A percentile compares a stretch with the other conserved stretches of the same genome.
phyloP scores from a whole-genome alignment of 64 coral and sea anemone genomes.

The Trachythela sp. region DNA sequence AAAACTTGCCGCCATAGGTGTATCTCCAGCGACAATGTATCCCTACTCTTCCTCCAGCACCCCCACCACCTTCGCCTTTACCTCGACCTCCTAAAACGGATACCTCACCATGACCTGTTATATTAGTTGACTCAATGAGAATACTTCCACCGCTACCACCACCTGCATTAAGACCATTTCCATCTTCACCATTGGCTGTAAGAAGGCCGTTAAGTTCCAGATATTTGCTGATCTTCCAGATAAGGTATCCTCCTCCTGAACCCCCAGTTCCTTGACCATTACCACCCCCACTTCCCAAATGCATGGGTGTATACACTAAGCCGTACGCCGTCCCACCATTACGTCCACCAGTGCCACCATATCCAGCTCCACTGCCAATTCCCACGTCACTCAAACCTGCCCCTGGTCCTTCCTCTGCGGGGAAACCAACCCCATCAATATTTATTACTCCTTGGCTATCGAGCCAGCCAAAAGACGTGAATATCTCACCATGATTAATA shows the following conservation, averaged over 20 bases:
- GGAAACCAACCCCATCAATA: slow-evolving; percentile 56
- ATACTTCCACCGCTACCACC: slow-evolving; percentile 97
- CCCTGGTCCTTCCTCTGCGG: slow-evolving; percentile 61
- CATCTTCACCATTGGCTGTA: slow-evolving; percentile 55
- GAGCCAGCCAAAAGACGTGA: slow-evolving; percentile 85
- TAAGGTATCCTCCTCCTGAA: slow-evolving; percentile 73
- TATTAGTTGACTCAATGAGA: slow-evolving; percentile 76
- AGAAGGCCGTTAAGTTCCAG: slow-evolving; percentile 82
- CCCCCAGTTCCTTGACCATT: slow-evolving; percentile 77
- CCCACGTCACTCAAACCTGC: slow-evolving; percentile 31
- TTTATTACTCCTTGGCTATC: slow-evolving; percentile 82
- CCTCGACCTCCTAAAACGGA: slow-evolving; percentile 64
- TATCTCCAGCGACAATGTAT: slow-evolving; percentile 92
- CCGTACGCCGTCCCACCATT: slow-evolving; percentile 63
- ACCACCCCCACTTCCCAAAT: slow-evolving; percentile 77
- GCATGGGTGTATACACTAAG: slow-evolving; percentile 63
- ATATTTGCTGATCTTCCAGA: slow-evolving; percentile 66
- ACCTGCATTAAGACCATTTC: slow-evolving; percentile 49
- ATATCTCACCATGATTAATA: slow-evolving; percentile 88
- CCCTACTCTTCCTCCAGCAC: slow-evolving; percentile 78
- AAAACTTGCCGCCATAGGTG: slow-evolving; percentile 74
- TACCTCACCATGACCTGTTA: slow-evolving; percentile 89
- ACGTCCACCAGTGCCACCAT: slow-evolving; percentile 69
- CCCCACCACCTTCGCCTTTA: slow-evolving; percentile 55
- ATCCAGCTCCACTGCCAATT: slow-evolving; percentile 70